Evolutionary conservation across 2,113 vertebrate species (phyloP).

Genomic region (Dasyurus viverrinus): DNA sequence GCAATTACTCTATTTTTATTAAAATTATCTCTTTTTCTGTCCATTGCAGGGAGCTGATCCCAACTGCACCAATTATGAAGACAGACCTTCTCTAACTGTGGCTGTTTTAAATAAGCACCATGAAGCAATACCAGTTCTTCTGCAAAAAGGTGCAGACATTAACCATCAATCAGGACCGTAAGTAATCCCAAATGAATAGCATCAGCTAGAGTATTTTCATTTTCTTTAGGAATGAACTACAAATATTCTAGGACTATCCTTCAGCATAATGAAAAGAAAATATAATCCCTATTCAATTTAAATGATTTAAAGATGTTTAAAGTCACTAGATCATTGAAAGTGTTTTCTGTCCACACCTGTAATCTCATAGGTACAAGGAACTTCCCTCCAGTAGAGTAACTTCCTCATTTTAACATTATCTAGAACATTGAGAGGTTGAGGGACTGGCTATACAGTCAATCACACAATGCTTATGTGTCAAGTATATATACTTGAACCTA

Average conservation of each 20-base stretch:
- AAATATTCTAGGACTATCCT: background rate
- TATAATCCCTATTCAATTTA: background rate
- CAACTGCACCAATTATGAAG: constrained; percentile 78
- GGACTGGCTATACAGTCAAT: background rate
- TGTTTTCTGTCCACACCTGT: background rate
- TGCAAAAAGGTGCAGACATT: constrained; percentile 86
- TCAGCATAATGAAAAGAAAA: background rate
- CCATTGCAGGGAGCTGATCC: constrained; percentile 88
- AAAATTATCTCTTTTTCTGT: constrained; percentile 7
- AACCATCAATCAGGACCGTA: constrained; percentile 88
- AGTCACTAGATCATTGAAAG: background rate
- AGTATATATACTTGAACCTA: background rate
- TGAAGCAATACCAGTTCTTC: constrained; percentile 84
- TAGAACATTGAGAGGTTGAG: background rate
- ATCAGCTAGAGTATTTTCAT: background rate
- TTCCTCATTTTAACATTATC: too few species aligned
- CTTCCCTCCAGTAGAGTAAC: background rate
- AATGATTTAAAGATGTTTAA: background rate
- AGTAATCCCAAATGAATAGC: constrained; percentile 57
- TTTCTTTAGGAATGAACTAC: background rate
- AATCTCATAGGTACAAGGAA: background rate
- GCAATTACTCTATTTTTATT: background rate
- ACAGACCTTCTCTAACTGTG: constrained; percentile 78
- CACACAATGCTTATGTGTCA: background rate
- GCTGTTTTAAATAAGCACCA: constrained; percentile 85